A percentile compares a stretch with the other conserved stretches of the same genome.
Evolutionary conservation across 2,797 vertebrate species (phyloP).

Genomic region (Gymnodraco acuticeps): DNA sequence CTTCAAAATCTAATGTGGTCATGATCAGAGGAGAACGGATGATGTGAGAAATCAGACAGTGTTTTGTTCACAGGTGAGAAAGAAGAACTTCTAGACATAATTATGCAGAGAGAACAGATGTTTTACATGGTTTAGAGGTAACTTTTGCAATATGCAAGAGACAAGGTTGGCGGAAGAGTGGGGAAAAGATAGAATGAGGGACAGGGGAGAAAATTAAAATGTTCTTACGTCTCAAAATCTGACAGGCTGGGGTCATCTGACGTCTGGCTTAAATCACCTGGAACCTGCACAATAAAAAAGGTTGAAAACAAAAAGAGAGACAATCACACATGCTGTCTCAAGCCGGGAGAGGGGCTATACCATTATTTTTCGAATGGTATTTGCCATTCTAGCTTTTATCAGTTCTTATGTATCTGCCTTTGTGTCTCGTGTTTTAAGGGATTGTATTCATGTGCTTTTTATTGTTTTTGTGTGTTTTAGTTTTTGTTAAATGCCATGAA

Average conservation of each 20-base stretch:
- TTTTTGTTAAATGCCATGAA: too few species aligned
- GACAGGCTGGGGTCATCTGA: conserved; percentile 98
- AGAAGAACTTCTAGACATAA: not conserved
- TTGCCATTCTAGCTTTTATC: too few species aligned
- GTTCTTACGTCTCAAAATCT: conserved; percentile 97
- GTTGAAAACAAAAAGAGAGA: not conserved
- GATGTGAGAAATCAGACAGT: conserved; percentile 21
- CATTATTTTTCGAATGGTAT: too few species aligned
- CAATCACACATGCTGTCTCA: too few species aligned
- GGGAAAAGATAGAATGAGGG: conserved; percentile 6
- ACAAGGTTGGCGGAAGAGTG: not conserved
- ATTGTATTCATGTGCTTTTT: too few species aligned
- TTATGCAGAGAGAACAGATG: not conserved
- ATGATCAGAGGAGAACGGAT: conserved; percentile 10
- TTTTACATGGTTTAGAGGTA: not conserved
- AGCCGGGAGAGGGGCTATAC: too few species aligned
- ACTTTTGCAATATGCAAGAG: not conserved
- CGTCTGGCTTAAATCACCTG: conserved; percentile 97
- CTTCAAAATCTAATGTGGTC: conserved; percentile 25
- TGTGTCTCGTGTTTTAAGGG: too few species aligned
- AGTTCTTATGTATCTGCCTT: too few species aligned
- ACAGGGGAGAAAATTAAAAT: conserved; percentile 15
- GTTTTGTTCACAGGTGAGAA: not conserved
- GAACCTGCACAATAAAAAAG: conserved; percentile 84
- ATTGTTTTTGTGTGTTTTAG: too few species aligned